Conservation (phyloP, 2,888 invertebrate genomes). For the Spodoptera littoralis region DNA sequence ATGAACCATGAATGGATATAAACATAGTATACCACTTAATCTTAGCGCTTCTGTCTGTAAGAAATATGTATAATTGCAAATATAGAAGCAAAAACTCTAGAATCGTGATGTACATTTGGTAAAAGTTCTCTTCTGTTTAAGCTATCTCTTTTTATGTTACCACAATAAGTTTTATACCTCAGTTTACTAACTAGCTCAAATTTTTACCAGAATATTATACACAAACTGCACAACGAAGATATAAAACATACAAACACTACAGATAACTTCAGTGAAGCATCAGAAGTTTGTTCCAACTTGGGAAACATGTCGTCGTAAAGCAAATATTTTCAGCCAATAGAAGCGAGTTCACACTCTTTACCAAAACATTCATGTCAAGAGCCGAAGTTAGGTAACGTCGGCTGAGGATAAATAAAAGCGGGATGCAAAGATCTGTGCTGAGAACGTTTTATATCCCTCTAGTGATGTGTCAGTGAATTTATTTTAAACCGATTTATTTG, state of each 20-base stretch:
- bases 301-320: slow-evolving; percentile 48
- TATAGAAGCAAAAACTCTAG: too few relatives aligned
- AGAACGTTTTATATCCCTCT: slow-evolving; percentile 43
- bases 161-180: too few relatives aligned
- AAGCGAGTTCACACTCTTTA: slow-evolving; percentile 64
- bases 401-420: slow-evolving; percentile 65
- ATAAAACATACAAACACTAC: slow-evolving; percentile 8
- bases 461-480: slow-evolving; percentile 43
- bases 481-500: too few relatives aligned
- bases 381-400: slow-evolving; percentile 58
- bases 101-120: too few relatives aligned
- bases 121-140: too few relatives aligned
- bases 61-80: too few relatives aligned
- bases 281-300: slow-evolving; percentile 36
- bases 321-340: slow-evolving; percentile 69
- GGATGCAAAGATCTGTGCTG: slow-evolving; percentile 56
- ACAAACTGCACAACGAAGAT: neutral
- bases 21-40: too few relatives aligned
- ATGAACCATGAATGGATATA: too few relatives aligned
- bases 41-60: too few relatives aligned
- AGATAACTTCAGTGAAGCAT: slow-evolving; percentile 44
- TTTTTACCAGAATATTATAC: too few relatives aligned
- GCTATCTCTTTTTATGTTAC: too few relatives aligned
- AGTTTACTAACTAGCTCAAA: too few relatives aligned
- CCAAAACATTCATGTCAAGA: slow-evolving; percentile 68